phyloP scores from a whole-genome alignment of 2,797 vertebrate species.

The Sebastes miniatus region DNA sequence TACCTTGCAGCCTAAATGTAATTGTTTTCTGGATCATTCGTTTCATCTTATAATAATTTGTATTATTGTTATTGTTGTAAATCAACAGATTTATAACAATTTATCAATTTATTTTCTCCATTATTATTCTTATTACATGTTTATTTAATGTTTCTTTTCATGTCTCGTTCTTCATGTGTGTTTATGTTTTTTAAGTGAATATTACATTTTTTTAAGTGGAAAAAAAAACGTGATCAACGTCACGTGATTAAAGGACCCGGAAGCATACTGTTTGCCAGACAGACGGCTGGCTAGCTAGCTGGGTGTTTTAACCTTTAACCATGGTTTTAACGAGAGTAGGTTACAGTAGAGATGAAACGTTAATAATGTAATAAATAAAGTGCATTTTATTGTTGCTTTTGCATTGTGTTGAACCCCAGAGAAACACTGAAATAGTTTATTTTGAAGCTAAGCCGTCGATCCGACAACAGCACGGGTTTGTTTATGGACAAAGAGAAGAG shows the following conservation, averaged over 20 bases:
- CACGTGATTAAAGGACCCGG: constrained; percentile 70
- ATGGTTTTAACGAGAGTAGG: constrained; percentile 24
- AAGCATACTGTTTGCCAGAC: constrained; percentile 49
- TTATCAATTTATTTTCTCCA: background rate
- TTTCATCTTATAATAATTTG: no score
- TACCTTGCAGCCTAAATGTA: no score
- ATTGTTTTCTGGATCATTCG: no score
- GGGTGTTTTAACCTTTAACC: no score
- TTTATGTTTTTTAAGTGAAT: background rate
- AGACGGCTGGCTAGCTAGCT: background rate
- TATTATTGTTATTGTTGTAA: background rate
- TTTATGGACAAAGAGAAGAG: constrained; percentile 82
- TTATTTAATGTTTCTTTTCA: background rate
- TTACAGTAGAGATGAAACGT: background rate
- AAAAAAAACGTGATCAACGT: no score
- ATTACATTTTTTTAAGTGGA: background rate
- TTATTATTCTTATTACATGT: background rate
- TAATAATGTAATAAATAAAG: background rate
- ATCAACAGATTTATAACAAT: no score
- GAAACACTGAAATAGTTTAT: background rate
- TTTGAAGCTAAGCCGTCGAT: background rate
- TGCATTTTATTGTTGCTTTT: background rate
- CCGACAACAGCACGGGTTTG: background rate
- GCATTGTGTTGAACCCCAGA: fast-evolving
- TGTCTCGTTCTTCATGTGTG: fast-evolving